A percentile compares a stretch with the other conserved stretches of the same genome.
phyloP scores from a whole-genome alignment of 2,888 invertebrate genomes.

The Melinaea marsaeus region DNA sequence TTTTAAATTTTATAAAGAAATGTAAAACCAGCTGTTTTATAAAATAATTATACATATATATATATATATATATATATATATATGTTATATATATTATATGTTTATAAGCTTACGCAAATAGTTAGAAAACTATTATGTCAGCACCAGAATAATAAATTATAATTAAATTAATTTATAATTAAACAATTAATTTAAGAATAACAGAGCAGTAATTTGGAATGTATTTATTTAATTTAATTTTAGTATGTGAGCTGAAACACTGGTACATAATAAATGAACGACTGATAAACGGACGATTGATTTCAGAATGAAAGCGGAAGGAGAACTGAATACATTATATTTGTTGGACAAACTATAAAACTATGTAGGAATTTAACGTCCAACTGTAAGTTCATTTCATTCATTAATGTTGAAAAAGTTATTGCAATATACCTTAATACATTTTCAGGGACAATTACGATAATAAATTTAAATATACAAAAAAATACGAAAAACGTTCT shows the following conservation, averaged over 20 bases:
- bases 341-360: neutral
- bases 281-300: constrained; percentile 10
- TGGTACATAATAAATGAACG: constrained; percentile 12
- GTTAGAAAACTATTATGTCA: too few species aligned
- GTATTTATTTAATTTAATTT: neutral
- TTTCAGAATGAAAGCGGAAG: constrained; percentile 11
- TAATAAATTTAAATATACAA: too few species aligned
- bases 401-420: neutral
- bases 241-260: constrained; percentile 7
- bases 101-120: too few species aligned
- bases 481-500: too few species aligned
- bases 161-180: neutral
- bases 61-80: too few species aligned
- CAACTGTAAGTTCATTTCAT: neutral
- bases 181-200: neutral
- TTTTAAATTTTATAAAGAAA: too few species aligned
- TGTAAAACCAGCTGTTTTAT: too few species aligned
- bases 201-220: neutral
- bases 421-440: too few species aligned
- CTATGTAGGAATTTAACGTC: neutral
- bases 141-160: too few species aligned
- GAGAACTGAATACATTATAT: neutral
- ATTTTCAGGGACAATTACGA: too few species aligned
- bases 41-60: too few species aligned
- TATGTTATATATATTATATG: too few species aligned